phyloP scores from a whole-genome alignment of 1,140 invertebrate species.

The Zaprionus inermis region DNA sequence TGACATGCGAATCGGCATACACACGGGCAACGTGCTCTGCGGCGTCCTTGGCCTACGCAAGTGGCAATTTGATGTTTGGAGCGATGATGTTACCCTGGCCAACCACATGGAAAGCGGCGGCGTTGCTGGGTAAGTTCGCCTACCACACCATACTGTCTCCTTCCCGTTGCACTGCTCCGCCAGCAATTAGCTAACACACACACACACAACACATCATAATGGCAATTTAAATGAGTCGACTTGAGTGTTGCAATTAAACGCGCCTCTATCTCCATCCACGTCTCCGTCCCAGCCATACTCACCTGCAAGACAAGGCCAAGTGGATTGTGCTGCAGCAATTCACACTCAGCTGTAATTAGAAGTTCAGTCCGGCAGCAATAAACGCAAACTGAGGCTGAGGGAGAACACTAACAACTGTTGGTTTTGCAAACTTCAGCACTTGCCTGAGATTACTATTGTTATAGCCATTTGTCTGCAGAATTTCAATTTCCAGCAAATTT shows the following conservation, averaged over 20 bases:
- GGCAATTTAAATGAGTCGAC: slow-evolving; percentile 66
- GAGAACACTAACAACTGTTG: background rate
- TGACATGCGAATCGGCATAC: slow-evolving; percentile 98
- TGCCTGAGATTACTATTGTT: slow-evolving; percentile 3
- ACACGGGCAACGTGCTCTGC: slow-evolving; percentile 96
- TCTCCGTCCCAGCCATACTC: too few relatives aligned
- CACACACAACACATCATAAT: slow-evolving; percentile 54
- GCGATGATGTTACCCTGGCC: slow-evolving; percentile 97
- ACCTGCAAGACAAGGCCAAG: slow-evolving; percentile 14
- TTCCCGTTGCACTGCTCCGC: too few relatives aligned
- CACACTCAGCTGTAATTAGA: slow-evolving; percentile 18
- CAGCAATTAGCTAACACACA: background rate
- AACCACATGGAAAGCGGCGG: slow-evolving; percentile 99
- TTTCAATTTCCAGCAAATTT: background rate
- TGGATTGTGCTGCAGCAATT: slow-evolving; percentile 1
- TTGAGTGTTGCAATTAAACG: slow-evolving; percentile 58
- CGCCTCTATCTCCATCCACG: slow-evolving; percentile 14
- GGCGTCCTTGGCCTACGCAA: slow-evolving; percentile 97
- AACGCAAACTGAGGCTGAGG: slow-evolving; percentile 7
- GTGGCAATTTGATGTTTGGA: slow-evolving; percentile 99
- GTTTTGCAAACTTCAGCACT: background rate
- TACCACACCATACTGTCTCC: background rate
- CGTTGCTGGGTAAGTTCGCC: slow-evolving; percentile 92
- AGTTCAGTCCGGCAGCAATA: slow-evolving; percentile 15
- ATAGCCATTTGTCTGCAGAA: background rate